Evolutionary conservation across 2,888 invertebrate species (phyloP).

Genomic region (Andrena minutula): DNA sequence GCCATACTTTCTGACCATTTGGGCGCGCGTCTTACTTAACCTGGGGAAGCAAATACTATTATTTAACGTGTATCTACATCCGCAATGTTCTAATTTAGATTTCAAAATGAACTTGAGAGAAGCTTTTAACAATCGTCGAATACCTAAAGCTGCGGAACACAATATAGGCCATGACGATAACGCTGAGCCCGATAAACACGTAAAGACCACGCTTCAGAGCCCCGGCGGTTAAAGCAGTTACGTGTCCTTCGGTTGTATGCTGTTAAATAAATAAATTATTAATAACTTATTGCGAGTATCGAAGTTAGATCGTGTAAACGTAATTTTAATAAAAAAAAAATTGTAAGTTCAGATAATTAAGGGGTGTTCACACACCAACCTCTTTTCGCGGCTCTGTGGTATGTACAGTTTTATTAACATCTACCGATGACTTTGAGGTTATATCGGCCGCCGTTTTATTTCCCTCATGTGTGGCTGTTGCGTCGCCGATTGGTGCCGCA

Average conservation of each 20-base stretch:
- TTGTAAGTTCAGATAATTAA: neutral
- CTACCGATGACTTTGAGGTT: slow-evolving; percentile 61
- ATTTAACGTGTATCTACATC: neutral
- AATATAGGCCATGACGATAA: slow-evolving; percentile 81
- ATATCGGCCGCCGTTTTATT: slow-evolving; percentile 48
- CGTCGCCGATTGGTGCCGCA: slow-evolving; percentile 12
- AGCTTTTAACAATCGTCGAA: slow-evolving; percentile 22
- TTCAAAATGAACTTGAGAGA: too few species aligned
- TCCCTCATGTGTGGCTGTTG: slow-evolving; percentile 19
- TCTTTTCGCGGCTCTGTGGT: slow-evolving; percentile 42
- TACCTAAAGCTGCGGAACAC: slow-evolving; percentile 81
- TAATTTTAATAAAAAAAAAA: neutral
- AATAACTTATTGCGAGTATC: slow-evolving; percentile 4
- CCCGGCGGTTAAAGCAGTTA: slow-evolving; percentile 77
- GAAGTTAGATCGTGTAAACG: neutral
- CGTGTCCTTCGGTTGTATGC: slow-evolving; percentile 62
- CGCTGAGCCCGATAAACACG: slow-evolving; percentile 82
- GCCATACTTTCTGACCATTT: slow-evolving; percentile 85
- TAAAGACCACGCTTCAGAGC: slow-evolving; percentile 83
- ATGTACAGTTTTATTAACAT: slow-evolving; percentile 57
- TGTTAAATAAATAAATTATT: slow-evolving; percentile 42
- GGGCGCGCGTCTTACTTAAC: slow-evolving; percentile 81
- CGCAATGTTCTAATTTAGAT: neutral
- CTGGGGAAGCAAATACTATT: slow-evolving; percentile 64
- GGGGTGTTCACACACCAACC: slow-evolving; percentile 52